Evolutionary conservation across 2,113 vertebrate genomes (phyloP), one percentile per base, ranked within the genome.

Genomic region (Rhea pennata): DNA sequence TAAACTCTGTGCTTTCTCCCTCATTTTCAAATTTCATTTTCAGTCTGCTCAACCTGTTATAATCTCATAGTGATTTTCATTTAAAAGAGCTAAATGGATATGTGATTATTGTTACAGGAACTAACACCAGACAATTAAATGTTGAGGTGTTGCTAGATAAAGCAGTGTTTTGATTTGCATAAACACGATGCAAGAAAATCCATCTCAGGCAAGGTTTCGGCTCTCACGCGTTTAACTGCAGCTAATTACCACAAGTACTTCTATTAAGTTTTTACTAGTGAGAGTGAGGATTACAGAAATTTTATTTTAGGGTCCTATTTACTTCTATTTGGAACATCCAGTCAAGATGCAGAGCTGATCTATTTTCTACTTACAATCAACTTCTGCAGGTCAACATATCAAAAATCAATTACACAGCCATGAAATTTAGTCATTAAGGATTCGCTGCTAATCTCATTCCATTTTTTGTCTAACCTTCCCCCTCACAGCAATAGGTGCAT

Each of bases 121-220:
- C 98, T 98, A 98, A 98, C 98, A 98, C 97, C 96, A 98, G 97
- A 98, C 98, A 98, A 98, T 98, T 98, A 98, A 98, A 98, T 98
- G 97, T 97, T 98, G 98, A 98, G 98, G 98, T 98, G 98, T 98
- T 98, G 97, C 97, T 98, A 98, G 98, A 98, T 98, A 98, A 98
- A 98, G 93, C 96, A 96, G 97, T 98, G 97, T 98, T 98, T 98
- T 95, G 95, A 98, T 98, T 98, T 98, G 97, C 98, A 98, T 98
- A 98, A 98, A 98, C 98, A 98, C 11, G 97, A 97, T 97, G 97
- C 97, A 96, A 97, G 97, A 96, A 96, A 98, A 95, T 94, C 97
- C 96, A 97, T 98, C 96, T 96, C 97, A 97, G 97, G 98, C 96
- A 98, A 97, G 95, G 97, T 97, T 98, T 98, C 97, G 96, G 95